Evolutionary conservation across 2,888 invertebrate species (phyloP), one percentile per base, ranked within the genome.

Genomic region (Noctua janthe): DNA sequence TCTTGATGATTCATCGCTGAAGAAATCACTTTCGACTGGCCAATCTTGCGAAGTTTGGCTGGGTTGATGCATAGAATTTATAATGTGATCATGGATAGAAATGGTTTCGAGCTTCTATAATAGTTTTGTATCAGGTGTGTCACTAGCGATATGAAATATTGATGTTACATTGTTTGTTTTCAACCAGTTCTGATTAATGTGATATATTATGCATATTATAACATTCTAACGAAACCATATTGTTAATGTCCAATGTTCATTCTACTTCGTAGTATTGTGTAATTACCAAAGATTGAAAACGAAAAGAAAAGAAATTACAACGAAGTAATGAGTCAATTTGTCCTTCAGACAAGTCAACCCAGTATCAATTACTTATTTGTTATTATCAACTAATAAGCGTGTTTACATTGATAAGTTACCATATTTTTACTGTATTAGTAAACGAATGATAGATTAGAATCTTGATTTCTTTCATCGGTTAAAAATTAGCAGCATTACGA

Each of bases 1-100:
- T 83, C 78, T 71, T 59, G 59, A 82, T 93, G 92, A 93, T 86
- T 93, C 92, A 93, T 80, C 70, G 77, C 87, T 89, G 89, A 91
- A 92, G 91, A 89, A 87, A 91, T 90, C 91, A 91, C 92, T 93
- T 93, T 92, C 92, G 85, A 87, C 86, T 81, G 78, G 77, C 72
- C 78, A 81, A 78, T 83, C 76, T 84, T 71, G 81, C 72, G 56
- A 83, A 83, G 71, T 86, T 86, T 75, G 79, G 78, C 29, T 79
- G 76, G 74, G 80, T 82, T 83, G 75, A 73, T 75, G 82, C 74
- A 76, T 88, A 71, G 88, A 88, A 83, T 88, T 59, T 78, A 43
- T 64, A 80, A 85, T 88, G 51, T 71, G 17, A n/a, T 75, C 81
- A 71, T 39, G 62, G 59, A 66, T 83, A 43, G 29, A 84, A 47